These are phyloP conservation scores for Psophia crepitans DNA, from an alignment of 2,113 vertebrate genomes.

Conservation along the genomic window DNA sequence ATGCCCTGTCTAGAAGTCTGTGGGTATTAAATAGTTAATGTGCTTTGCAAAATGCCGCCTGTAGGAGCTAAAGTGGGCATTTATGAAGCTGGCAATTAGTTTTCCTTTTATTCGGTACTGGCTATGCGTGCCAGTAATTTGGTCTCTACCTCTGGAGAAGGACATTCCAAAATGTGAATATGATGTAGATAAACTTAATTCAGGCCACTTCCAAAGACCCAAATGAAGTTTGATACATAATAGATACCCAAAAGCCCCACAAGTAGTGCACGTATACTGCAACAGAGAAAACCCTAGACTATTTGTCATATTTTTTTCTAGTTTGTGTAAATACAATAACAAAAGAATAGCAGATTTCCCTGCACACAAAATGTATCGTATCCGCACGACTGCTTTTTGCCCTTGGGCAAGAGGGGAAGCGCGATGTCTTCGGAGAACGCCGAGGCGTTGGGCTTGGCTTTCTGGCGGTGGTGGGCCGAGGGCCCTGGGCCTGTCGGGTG, in stretches of 20 bases:
- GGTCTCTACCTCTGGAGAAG: not conserved
- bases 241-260: not conserved
- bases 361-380: not conserved
- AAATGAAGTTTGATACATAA: not conserved
- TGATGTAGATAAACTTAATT: not conserved
- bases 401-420: not conserved
- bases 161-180: not conserved
- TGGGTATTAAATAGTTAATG: not conserved
- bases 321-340: not conserved
- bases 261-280: not conserved
- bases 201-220: not conserved
- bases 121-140: not conserved
- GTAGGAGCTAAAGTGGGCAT: not conserved
- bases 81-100: not conserved
- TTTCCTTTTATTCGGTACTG: not conserved
- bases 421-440: not conserved
- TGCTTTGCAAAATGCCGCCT: not conserved
- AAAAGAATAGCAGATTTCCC: rapidly evolving
- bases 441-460: not conserved
- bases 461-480: not conserved
- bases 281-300: not conserved
- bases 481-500: not conserved
- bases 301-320: not conserved
- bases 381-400: not conserved
- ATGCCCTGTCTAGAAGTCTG: not conserved